A percentile compares a stretch with the other conserved stretches of the same genome.
Conservation (phyloP, 37 sponge, comb jelly and placozoan genomes). For the Halisarca cf. caerulea region DNA sequence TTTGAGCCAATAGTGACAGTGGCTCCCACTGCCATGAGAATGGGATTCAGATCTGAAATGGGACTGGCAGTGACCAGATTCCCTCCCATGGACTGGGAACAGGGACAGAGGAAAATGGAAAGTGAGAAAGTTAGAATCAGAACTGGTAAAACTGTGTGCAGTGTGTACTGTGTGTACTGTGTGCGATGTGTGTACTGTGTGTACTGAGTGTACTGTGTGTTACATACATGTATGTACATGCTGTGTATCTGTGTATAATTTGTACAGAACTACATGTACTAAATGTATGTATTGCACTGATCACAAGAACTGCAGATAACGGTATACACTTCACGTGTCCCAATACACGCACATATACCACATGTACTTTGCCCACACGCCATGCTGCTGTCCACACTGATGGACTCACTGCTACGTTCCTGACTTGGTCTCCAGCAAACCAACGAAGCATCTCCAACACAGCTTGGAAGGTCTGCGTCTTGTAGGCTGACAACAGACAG, state of each 20-base stretch:
- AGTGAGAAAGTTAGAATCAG: background rate
- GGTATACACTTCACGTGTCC: no score
- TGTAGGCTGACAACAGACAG: slow-evolving; percentile 33
- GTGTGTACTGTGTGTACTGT: no score
- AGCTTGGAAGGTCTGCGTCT: slow-evolving; percentile 71
- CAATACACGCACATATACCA: no score
- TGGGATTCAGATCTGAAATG: slow-evolving; percentile 85
- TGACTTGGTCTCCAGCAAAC: slow-evolving; percentile 89
- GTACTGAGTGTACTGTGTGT: no score
- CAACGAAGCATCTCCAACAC: slow-evolving; percentile 83
- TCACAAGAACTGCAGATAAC: no score
- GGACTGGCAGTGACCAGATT: slow-evolving; percentile 87
- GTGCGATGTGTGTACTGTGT: background rate
- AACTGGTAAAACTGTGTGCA: background rate
- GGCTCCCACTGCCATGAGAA: slow-evolving; percentile 63
- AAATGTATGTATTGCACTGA: background rate
- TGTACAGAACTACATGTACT: no score
- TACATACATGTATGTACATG: no score
- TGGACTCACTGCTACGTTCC: slow-evolving; percentile 81
- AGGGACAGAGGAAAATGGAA: no score
- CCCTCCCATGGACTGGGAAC: slow-evolving; percentile 79
- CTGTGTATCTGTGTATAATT: no score
- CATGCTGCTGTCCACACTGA: no score
- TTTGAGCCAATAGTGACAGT: slow-evolving; percentile 57
- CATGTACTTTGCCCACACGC: no score